phyloP scores from a whole-genome alignment of 2,113 vertebrate species.

The Oncorhynchus gorbuscha region DNA sequence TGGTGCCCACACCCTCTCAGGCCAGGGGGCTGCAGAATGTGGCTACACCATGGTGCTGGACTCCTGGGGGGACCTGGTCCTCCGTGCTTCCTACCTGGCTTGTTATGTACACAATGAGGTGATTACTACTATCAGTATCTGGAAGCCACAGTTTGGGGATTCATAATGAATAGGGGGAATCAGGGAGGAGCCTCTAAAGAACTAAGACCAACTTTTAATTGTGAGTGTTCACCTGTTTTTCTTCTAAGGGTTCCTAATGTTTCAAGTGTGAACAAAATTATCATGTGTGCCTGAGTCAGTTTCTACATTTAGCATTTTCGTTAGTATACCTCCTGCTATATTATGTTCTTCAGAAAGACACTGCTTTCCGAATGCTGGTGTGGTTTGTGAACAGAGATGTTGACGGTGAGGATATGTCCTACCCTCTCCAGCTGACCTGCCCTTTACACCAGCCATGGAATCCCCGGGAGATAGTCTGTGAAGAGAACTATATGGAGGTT shows the following conservation, averaged over 20 bases:
- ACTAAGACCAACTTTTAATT: too few relatives aligned
- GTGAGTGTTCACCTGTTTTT: too few relatives aligned
- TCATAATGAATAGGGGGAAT: too few relatives aligned
- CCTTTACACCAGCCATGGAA: conserved; percentile 28
- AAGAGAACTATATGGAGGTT: conserved; percentile 55
- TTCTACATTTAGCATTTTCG: neutral
- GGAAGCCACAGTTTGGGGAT: neutral
- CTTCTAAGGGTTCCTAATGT: neutral
- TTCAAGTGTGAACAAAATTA: too few relatives aligned
- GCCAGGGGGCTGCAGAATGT: conserved; percentile 39
- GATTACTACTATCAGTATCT: neutral
- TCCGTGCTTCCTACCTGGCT: conserved; percentile 49
- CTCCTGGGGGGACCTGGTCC: conserved; percentile 31
- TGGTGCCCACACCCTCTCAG: conserved; percentile 26
- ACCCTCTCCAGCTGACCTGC: conserved; percentile 42
- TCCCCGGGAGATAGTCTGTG: conserved; percentile 47
- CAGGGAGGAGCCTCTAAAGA: too few relatives aligned
- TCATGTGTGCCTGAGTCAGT: neutral
- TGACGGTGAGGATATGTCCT: conserved; percentile 9
- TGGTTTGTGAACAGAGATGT: conserved; percentile 40
- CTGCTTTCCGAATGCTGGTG: conserved; percentile 32
- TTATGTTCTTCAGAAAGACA: conserved; percentile 26
- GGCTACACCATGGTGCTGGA: conserved; percentile 42
- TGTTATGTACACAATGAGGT: conserved; percentile 48
- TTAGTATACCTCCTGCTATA: neutral